Percentiles rank a stretch among this genome's conserved stretches.
Conservation (phyloP, 1,140 invertebrate genomes). For the Drosophila kepulauana region DNA sequence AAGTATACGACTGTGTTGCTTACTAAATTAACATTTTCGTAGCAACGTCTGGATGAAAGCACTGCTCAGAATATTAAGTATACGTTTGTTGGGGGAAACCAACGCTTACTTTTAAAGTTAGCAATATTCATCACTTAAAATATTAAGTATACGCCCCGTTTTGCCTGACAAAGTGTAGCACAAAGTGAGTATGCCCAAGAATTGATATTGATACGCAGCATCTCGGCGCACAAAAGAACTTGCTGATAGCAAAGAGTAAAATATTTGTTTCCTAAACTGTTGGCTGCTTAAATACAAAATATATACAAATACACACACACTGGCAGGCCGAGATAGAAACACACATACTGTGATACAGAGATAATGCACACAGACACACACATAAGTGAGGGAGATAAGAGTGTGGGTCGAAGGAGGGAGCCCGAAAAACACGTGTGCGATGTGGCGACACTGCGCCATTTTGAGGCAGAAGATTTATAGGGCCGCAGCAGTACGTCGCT, state of each 20-base stretch:
- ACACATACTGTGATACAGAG: slow-evolving; percentile 9
- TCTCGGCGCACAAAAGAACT: slow-evolving; percentile 37
- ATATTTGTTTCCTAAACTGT: slow-evolving; percentile 58
- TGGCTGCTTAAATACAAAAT: slow-evolving; percentile 28
- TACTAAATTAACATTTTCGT: too few species aligned
- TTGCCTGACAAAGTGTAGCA: not conserved
- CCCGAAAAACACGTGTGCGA: slow-evolving; percentile 49
- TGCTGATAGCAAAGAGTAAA: slow-evolving; percentile 54
- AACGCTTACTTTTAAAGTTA: too few species aligned
- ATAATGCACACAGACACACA: slow-evolving; percentile 1
- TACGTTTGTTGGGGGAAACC: too few species aligned
- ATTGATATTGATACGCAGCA: slow-evolving; percentile 10
- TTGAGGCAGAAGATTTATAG: slow-evolving; percentile 71
- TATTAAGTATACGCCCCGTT: not conserved
- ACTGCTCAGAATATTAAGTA: too few species aligned
- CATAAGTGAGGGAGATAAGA: not conserved
- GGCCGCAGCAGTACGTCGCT: slow-evolving; percentile 56
- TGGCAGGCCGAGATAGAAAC: slow-evolving; percentile 1
- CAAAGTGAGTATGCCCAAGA: slow-evolving; percentile 17
- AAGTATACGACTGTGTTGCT: too few species aligned
- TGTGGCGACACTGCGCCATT: slow-evolving; percentile 61
- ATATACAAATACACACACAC: slow-evolving; percentile 25
- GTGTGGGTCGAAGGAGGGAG: not conserved
- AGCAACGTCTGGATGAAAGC: too few species aligned
- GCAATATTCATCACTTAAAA: too few species aligned